Percentiles rank a stretch among this genome's conserved stretches.
Evolutionary conservation across 2,797 vertebrate genomes (phyloP).

Genomic region (Pagetopsis macropterus): DNA sequence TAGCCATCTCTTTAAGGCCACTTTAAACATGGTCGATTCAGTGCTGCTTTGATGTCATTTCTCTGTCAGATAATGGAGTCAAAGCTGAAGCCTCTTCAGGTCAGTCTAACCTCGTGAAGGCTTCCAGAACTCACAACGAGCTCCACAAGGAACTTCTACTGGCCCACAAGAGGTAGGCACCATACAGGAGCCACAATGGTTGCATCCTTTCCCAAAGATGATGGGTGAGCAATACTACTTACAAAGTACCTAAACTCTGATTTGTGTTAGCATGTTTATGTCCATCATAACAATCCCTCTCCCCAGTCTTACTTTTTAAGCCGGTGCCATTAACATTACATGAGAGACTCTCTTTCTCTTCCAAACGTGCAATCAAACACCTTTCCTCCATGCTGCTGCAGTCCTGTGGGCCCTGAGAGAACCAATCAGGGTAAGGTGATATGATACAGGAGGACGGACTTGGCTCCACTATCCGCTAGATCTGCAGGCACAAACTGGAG

Average conservation of each 20-base stretch:
- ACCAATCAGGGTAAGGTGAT: slow-evolving; percentile 56
- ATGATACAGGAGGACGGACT: slow-evolving; percentile 40
- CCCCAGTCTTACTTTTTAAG: slow-evolving; percentile 34
- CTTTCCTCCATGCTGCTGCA: slow-evolving; percentile 51
- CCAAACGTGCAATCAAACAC: slow-evolving; percentile 76
- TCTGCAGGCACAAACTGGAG: slow-evolving; percentile 15
- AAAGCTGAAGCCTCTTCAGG: slow-evolving; percentile 46
- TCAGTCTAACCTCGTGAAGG: slow-evolving; percentile 58
- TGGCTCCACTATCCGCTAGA: slow-evolving; percentile 1
- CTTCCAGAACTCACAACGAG: slow-evolving; percentile 79
- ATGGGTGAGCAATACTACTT: not conserved
- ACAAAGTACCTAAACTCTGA: not conserved
- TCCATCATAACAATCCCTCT: slow-evolving; percentile 27
- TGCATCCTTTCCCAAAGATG: not conserved
- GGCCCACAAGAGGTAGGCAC: slow-evolving; percentile 80
- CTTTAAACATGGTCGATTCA: not conserved
- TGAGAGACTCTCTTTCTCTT: slow-evolving; percentile 61
- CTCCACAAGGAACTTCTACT: slow-evolving; percentile 83
- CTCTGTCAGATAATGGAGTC: slow-evolving; percentile 65
- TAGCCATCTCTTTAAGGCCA: not conserved
- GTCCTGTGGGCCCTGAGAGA: slow-evolving; percentile 26
- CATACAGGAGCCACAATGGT: not conserved
- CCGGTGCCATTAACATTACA: slow-evolving; percentile 73
- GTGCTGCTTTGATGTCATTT: slow-evolving; percentile 9
- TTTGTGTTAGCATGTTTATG: slow-evolving; percentile 18